These are phyloP conservation scores for Meiosimyza platycephala DNA, from an alignment of 2,888 invertebrate species.

Conservation along the genomic window DNA sequence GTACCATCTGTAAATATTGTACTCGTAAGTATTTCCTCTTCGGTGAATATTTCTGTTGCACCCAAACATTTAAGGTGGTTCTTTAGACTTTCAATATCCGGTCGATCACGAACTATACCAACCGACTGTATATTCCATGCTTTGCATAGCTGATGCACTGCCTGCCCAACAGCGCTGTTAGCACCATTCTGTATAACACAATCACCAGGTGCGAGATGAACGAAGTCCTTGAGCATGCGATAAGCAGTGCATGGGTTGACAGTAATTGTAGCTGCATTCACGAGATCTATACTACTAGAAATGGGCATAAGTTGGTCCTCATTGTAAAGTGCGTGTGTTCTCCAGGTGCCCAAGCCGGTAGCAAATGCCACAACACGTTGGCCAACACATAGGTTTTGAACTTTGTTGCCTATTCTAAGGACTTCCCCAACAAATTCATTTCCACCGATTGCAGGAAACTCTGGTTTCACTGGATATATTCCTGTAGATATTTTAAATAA, in stretches of 20 bases:
- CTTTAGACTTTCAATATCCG: constrained; percentile 76
- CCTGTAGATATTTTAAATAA: constrained; percentile 51
- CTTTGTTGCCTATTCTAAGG: constrained; percentile 75
- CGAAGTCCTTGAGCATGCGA: constrained; percentile 94
- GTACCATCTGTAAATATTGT: constrained; percentile 72
- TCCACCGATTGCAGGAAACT: constrained; percentile 89
- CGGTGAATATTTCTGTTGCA: constrained; percentile 86
- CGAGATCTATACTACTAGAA: constrained; percentile 76
- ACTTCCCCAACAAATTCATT: constrained; percentile 95
- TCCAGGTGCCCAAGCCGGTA: constrained; percentile 90
- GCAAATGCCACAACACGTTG: constrained; percentile 86
- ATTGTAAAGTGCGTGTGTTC: constrained; percentile 75
- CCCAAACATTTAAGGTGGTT: constrained; percentile 78
- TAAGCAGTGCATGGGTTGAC: constrained; percentile 98
- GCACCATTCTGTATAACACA: constrained; percentile 97
- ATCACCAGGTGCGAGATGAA: constrained; percentile 78
- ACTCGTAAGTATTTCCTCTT: constrained; percentile 78
- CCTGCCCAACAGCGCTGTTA: constrained; percentile 94
- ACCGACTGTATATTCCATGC: constrained; percentile 82
- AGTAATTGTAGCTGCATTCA: constrained; percentile 87
- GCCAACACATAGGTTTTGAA: constrained; percentile 70
- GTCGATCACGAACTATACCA: constrained; percentile 86
- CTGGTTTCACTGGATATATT: constrained; percentile 81
- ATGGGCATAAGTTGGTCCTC: constrained; percentile 75
- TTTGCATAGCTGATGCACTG: constrained; percentile 90